Conservation (phyloP, 2,888 invertebrate genomes). For the Timandra comae region DNA sequence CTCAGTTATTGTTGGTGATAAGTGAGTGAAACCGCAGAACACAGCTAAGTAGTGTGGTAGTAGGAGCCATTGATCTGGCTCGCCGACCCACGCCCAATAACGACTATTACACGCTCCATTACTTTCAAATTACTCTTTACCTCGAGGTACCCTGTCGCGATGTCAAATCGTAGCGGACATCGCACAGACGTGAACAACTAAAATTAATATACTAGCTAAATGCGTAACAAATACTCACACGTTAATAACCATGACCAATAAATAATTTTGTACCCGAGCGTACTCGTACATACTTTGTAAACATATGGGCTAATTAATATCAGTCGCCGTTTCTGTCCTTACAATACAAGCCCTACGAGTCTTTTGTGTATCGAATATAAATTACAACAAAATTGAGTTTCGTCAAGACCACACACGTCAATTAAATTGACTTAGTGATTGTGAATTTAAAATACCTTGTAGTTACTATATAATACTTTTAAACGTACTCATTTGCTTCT, state of each 20-base stretch:
- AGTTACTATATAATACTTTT: too few relatives aligned
- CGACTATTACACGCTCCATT: slow-evolving; percentile 61
- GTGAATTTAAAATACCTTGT: too few relatives aligned
- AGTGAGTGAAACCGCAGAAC: too few relatives aligned
- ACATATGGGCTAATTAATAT: slow-evolving; percentile 15
- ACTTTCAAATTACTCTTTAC: slow-evolving; percentile 53
- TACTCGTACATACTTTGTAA: slow-evolving; percentile 1
- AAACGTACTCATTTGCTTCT: too few relatives aligned
- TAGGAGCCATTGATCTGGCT: slow-evolving; percentile 31
- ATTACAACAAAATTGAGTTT: slow-evolving; percentile 21
- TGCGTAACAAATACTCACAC: slow-evolving; percentile 9
- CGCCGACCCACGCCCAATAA: slow-evolving; percentile 53
- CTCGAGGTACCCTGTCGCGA: slow-evolving; percentile 35
- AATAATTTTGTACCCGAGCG: slow-evolving; percentile 8
- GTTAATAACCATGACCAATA: slow-evolving; percentile 13
- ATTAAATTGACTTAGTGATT: too few relatives aligned
- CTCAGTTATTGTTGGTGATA: too few relatives aligned
- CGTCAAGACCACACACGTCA: slow-evolving; percentile 27
- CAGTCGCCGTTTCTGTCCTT: slow-evolving; percentile 15
- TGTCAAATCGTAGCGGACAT: slow-evolving; percentile 29
- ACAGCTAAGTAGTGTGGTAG: too few relatives aligned
- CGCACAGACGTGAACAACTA: slow-evolving; percentile 14
- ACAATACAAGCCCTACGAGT: slow-evolving; percentile 13
- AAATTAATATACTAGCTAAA: slow-evolving; percentile 13
- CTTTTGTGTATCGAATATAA: slow-evolving; percentile 31